Conservation (phyloP, 2,888 invertebrate species). For the Alloplasta piceator region DNA sequence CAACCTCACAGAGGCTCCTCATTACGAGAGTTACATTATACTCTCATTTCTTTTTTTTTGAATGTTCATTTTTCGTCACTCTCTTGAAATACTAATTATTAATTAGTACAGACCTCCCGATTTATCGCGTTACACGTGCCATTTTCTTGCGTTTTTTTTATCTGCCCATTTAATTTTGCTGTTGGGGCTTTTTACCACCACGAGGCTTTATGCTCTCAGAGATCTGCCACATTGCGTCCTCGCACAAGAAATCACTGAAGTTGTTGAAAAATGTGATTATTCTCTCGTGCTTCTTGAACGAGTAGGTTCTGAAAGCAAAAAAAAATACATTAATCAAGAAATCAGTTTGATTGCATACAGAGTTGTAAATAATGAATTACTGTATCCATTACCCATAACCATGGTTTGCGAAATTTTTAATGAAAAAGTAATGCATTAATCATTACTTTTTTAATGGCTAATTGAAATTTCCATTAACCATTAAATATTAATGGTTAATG, state of each 20-base stretch:
- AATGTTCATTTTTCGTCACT: constrained; percentile 27
- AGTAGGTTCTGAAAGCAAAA: constrained; percentile 90
- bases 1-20: constrained; percentile 63
- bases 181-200: constrained; percentile 86
- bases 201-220: constrained; percentile 98
- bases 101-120: constrained; percentile 31
- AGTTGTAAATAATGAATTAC: no score
- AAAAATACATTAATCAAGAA: constrained; percentile 48
- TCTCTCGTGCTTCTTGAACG: constrained; percentile 96
- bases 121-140: neutral
- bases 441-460: no score
- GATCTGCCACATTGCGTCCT: constrained; percentile 99
- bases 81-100: constrained; percentile 38
- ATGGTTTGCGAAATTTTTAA: no score
- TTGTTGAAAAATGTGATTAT: constrained; percentile 98
- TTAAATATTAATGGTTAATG: no score
- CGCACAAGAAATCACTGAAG: constrained; percentile 97
- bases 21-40: constrained; percentile 32
- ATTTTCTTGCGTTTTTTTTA: constrained; percentile 2
- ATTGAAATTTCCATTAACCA: no score
- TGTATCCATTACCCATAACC: no score
- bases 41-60: constrained; percentile 36
- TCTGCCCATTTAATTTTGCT: constrained; percentile 76
- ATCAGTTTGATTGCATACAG: neutral
- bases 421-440: no score